These are phyloP conservation scores for Pithys albifrons DNA, from an alignment of 2,113 vertebrate species.

Conservation along the genomic window DNA sequence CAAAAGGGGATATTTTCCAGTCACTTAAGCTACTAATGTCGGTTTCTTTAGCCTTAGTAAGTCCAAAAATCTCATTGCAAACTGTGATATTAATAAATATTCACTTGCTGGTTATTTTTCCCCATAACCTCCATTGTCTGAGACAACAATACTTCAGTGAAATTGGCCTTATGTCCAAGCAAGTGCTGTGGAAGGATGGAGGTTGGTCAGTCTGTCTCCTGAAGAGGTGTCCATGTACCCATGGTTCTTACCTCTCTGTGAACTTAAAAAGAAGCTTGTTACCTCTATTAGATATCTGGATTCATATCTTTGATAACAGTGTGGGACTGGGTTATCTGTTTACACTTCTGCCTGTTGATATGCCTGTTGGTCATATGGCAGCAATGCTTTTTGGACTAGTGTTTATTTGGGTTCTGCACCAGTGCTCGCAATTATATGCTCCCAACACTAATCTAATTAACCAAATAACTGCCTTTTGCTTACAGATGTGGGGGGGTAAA, in stretches of 20 bases:
- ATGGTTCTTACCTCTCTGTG: not conserved
- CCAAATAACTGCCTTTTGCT: not conserved
- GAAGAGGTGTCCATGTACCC: not conserved
- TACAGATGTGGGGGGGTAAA: not conserved
- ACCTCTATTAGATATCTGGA: not conserved
- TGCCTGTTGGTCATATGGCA: accelerated
- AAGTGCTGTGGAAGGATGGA: not conserved
- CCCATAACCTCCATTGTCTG: not conserved
- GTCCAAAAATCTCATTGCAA: not conserved
- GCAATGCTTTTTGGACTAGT: too few relatives aligned
- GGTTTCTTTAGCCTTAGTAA: not conserved
- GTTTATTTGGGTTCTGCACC: not conserved
- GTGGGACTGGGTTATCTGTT: not conserved
- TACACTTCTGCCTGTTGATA: not conserved
- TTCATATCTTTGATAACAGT: not conserved
- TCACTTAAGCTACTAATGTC: not conserved
- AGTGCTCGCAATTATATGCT: not conserved
- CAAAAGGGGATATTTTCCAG: not conserved
- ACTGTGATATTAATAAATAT: not conserved
- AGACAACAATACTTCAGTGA: not conserved
- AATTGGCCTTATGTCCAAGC: not conserved
- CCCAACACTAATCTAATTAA: not conserved
- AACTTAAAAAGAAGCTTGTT: not conserved
- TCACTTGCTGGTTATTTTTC: not conserved
- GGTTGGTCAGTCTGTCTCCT: not conserved